phyloP scores from a whole-genome alignment of 1,140 invertebrate genomes.

The Macrobrachium nipponense region DNA sequence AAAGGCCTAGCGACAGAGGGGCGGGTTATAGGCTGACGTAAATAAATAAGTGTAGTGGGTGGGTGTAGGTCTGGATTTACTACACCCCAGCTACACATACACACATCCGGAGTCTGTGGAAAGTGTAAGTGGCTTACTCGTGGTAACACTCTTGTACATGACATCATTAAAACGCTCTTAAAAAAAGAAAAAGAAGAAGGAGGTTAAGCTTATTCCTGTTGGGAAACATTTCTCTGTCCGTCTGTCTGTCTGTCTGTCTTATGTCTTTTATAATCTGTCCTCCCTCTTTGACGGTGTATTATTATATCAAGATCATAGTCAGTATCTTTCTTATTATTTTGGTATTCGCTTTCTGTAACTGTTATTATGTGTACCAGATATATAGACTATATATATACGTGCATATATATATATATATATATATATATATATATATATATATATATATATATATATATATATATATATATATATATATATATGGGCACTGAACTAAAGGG shows the following conservation, averaged over 20 bases:
- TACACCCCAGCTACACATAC: no score
- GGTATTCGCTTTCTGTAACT: no score
- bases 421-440: background rate
- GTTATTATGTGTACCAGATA: background rate
- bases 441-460: conserved; percentile 1
- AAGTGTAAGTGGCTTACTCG: background rate
- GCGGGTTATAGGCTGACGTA: background rate
- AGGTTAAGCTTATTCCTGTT: background rate
- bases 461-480: background rate
- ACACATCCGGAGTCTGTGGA: background rate
- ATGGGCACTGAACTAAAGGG: background rate
- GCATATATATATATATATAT: background rate
- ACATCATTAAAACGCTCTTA: conserved; percentile 1
- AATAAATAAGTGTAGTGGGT: conserved; percentile 7
- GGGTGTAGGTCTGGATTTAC: no score
- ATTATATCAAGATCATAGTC: background rate
- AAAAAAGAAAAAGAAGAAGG: no score
- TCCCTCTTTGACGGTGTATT: background rate
- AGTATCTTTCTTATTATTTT: background rate
- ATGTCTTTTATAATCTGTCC: background rate
- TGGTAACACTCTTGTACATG: background rate
- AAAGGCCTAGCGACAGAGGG: no score
- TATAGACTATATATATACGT: no score
- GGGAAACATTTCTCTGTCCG: background rate
- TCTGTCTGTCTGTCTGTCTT: background rate